Base-by-base conservation (phyloP, 53 echinoderm and acorn worm genomes). In the Stichopus horrens region DNA sequence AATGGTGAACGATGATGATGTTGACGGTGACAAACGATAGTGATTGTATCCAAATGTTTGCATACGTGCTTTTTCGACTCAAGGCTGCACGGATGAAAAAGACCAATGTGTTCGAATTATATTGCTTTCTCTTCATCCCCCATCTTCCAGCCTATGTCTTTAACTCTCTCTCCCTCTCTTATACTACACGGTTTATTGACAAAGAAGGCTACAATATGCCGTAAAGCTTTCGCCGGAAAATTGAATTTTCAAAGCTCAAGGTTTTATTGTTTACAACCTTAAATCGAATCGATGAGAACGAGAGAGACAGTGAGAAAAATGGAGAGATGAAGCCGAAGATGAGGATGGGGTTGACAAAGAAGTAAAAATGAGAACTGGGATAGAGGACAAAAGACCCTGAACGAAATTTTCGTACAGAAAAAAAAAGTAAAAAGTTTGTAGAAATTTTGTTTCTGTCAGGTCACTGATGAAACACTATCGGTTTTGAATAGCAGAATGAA, bases 181-280 rank as follows among this genome's bases (percentile, higher is more conserved):
- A 37, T 37, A 37, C 37, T 37, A 37, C 11, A 63, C 63, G 63
- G 63, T 63, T 63, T 79, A 79, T 79, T 56, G 79, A 53, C 79
- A 78, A 54, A 79, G 53, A 79, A 79, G 16, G 79, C 79, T 79
- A 79, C 79, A 79, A 79, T 79, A 54, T 51, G 53, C 16, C 53
- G 19, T 79, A 53, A 79, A 54, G 13, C 9, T 18, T n/a, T 8
- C 8, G 16, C 10, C 79, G 51, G 55, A 18, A 55, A 79, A 79
- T 52, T 79, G 51, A 53, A 79, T 52, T 79, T 63, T 79, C 54
- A 52, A 53, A 54, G 79, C 55, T 55, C 79, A 79, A 79, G 79
- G 79, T 79, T 79, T 19, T n/a, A 55, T 79, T 79, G 79, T 79
- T 79, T 79, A 54, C 79, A 53, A 52, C 75, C 9, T 52, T 37